Evolutionary conservation across 2,888 invertebrate species (phyloP).

Genomic region (Lamellibrachia satsuma): DNA sequence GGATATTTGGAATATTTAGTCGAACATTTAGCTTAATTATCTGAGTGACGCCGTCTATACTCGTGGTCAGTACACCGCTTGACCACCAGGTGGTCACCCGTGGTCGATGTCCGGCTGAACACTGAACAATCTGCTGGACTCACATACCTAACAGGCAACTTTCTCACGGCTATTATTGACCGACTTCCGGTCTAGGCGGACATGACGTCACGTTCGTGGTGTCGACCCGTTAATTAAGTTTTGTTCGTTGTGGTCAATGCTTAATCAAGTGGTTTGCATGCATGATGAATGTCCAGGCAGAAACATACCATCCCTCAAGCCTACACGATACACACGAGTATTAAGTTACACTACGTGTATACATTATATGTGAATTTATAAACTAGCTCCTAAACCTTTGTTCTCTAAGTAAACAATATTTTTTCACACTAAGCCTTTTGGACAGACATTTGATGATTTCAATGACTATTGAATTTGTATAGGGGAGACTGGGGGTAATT

Average conservation of each 20-base stretch:
- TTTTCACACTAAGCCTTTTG: not conserved
- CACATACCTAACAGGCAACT: not conserved
- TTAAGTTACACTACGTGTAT: not conserved
- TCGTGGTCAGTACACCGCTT: not conserved
- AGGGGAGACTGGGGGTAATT: not conserved
- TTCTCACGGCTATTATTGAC: not conserved
- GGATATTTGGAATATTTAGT: too few relatives aligned
- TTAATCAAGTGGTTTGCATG: not conserved
- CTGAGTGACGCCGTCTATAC: not conserved
- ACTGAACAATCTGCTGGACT: not conserved
- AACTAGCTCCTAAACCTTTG: too few relatives aligned
- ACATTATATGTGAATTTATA: not conserved
- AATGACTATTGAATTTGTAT: too few relatives aligned
- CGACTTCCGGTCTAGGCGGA: not conserved
- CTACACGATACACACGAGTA: not conserved
- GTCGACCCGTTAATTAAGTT: not conserved
- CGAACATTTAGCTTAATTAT: too few relatives aligned
- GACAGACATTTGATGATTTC: not conserved
- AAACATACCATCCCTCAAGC: not conserved
- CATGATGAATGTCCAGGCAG: not conserved
- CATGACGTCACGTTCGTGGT: slow-evolving; percentile 4
- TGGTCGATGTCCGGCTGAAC: not conserved
- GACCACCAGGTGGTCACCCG: not conserved
- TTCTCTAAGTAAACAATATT: not conserved
- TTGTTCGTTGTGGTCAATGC: not conserved